phyloP scores from a whole-genome alignment of 2,888 invertebrate species.

The Oligia fasciuncula region DNA sequence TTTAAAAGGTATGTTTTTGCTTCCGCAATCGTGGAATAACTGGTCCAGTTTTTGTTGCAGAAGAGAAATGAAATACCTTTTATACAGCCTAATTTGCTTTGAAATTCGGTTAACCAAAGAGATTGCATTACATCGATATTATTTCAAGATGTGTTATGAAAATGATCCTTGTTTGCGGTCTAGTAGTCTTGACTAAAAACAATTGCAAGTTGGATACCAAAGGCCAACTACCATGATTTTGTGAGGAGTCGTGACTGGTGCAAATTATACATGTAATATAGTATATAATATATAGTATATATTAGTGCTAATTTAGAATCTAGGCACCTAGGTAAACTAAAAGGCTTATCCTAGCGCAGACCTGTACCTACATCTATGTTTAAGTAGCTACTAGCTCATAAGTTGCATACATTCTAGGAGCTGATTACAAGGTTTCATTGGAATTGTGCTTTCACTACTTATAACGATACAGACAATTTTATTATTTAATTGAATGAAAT shows the following conservation, averaged over 20 bases:
- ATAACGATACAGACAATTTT: neutral
- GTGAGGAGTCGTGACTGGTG: slow-evolving; percentile 4
- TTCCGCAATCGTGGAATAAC: slow-evolving; percentile 17
- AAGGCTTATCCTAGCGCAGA: neutral
- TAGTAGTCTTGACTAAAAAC: slow-evolving; percentile 18
- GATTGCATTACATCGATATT: slow-evolving; percentile 1
- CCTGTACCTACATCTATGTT: neutral
- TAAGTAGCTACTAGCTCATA: neutral
- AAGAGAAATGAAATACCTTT: neutral
- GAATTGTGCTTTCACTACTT: slow-evolving; percentile 1
- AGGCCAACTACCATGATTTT: slow-evolving; percentile 13
- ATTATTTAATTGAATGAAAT: neutral
- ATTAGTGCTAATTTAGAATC: neutral
- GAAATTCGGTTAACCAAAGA: slow-evolving; percentile 4
- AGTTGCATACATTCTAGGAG: neutral
- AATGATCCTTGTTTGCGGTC: slow-evolving; percentile 35
- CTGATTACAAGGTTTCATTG: slow-evolving; percentile 9
- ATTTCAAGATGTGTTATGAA: neutral
- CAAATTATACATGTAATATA: neutral
- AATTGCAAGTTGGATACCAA: slow-evolving; percentile 15
- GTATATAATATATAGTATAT: too few relatives aligned
- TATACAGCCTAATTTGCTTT: neutral
- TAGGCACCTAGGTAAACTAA: neutral
- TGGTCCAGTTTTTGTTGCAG: neutral
- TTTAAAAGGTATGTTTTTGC: neutral